phyloP scores from a whole-genome alignment of 2,888 invertebrate genomes.

The Ormyrus labotus region DNA sequence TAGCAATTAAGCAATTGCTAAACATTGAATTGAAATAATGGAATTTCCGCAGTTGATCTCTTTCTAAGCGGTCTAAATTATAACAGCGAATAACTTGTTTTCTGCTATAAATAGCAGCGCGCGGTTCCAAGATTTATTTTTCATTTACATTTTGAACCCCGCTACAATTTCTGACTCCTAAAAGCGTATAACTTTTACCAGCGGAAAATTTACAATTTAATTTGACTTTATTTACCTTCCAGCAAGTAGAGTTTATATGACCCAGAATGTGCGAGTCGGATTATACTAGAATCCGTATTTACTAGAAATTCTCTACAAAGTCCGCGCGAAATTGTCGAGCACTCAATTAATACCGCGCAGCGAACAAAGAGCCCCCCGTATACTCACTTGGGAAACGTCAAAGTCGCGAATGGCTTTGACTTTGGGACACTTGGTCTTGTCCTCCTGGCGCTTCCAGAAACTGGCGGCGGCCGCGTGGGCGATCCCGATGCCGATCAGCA shows the following conservation, averaged over 20 bases:
- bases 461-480: conserved; percentile 23
- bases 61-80: conserved; percentile 20
- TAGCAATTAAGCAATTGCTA: conserved; percentile 24
- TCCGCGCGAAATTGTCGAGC: too few species aligned
- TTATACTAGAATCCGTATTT: too few species aligned
- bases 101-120: conserved; percentile 23
- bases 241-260: too few species aligned
- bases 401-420: conserved; percentile 89
- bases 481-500: conserved; percentile 43
- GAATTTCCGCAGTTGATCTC: conserved; percentile 21
- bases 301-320: neutral
- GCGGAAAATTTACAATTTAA: too few species aligned
- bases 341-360: neutral
- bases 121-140: conserved; percentile 1
- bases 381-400: conserved; percentile 82
- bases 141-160: neutral
- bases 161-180: neutral
- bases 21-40: conserved; percentile 29
- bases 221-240: too few species aligned
- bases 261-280: too few species aligned
- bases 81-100: conserved; percentile 34
- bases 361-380: neutral
- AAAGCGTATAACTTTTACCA: too few species aligned
- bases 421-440: conserved; percentile 84
- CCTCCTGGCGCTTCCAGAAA: conserved; percentile 77